Conservation (phyloP, 2,113 vertebrate species). For the Paracanthobrama guichenoti region DNA sequence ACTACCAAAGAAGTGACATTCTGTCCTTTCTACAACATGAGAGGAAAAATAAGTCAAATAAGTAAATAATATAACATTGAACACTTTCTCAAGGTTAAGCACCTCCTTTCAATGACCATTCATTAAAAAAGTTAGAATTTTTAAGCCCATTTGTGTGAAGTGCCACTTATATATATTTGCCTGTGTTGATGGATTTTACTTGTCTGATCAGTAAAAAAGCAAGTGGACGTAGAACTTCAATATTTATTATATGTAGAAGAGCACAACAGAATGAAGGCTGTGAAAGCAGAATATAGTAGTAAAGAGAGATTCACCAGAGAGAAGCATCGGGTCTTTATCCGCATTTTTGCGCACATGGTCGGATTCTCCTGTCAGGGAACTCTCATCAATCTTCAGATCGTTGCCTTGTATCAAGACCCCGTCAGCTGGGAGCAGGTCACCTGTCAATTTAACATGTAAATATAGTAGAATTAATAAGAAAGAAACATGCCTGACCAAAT, state of each 20-base stretch:
- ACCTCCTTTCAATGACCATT: not conserved
- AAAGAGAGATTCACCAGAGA: slow-evolving; percentile 84
- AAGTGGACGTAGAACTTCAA: too few relatives aligned
- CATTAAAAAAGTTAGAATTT: not conserved
- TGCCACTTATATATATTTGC: too few relatives aligned
- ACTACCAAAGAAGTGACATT: not conserved
- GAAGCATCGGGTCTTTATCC: slow-evolving; percentile 96
- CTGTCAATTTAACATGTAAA: slow-evolving; percentile 63
- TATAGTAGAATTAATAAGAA: not conserved
- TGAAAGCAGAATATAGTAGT: not conserved
- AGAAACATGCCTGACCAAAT: not conserved
- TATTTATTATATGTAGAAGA: too few relatives aligned
- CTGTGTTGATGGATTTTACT: too few relatives aligned
- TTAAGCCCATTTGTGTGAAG: not conserved
- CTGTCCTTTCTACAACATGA: not conserved
- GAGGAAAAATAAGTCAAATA: not conserved
- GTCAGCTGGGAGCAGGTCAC: slow-evolving; percentile 94
- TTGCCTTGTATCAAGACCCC: slow-evolving; percentile 97
- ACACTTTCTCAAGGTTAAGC: not conserved
- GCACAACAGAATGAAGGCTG: too few relatives aligned
- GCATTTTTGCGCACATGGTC: slow-evolving; percentile 94
- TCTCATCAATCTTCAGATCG: slow-evolving; percentile 97
- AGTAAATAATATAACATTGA: not conserved
- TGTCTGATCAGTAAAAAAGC: too few relatives aligned
- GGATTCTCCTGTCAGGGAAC: slow-evolving; percentile 96